Percentiles rank a stretch among this genome's conserved stretches.
Conservation (phyloP, 2,113 vertebrate genomes). For the Sapajus apella region DNA sequence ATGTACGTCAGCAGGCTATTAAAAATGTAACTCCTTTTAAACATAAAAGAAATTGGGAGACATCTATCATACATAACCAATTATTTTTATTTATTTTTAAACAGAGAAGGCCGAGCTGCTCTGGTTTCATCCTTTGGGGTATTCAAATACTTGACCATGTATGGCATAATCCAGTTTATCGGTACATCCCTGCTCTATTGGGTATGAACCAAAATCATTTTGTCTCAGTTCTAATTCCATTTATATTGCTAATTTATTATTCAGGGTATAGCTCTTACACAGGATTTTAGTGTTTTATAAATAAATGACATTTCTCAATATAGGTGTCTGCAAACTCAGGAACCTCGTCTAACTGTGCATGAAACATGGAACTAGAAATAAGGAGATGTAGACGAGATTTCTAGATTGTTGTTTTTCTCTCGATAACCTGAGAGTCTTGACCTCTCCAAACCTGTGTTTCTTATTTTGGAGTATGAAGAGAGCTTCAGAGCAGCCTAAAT, state of each 20-base stretch:
- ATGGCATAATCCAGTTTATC: constrained; percentile 78
- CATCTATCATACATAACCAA: background rate
- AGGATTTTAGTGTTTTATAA: constrained; percentile 41
- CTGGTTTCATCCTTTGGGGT: constrained; percentile 83
- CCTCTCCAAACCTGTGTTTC: constrained; percentile 37
- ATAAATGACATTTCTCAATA: constrained; percentile 52
- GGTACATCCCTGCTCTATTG: constrained; percentile 80
- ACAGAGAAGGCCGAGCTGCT: constrained; percentile 84
- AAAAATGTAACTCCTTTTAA: constrained; percentile 43
- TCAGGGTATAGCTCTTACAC: background rate
- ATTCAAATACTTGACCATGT: constrained; percentile 84
- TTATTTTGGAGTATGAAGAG: constrained; percentile 22
- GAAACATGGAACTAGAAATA: constrained; percentile 17
- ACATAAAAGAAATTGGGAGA: background rate
- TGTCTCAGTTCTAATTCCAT: background rate
- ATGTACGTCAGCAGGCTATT: background rate
- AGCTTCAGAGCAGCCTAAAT: constrained; percentile 53
- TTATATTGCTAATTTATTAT: background rate
- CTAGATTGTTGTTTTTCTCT: constrained; percentile 25
- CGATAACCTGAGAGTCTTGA: constrained; percentile 42
- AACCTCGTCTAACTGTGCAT: background rate
- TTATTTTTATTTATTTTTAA: constrained; percentile 41
- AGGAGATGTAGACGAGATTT: background rate
- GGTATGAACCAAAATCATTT: constrained; percentile 72
- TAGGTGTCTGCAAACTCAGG: background rate